A percentile compares a stretch with the other conserved stretches of the same genome.
These are phyloP conservation scores for Hippoglossus hippoglossus DNA, from an alignment of 2,797 vertebrate genomes.

Conservation along the genomic window DNA sequence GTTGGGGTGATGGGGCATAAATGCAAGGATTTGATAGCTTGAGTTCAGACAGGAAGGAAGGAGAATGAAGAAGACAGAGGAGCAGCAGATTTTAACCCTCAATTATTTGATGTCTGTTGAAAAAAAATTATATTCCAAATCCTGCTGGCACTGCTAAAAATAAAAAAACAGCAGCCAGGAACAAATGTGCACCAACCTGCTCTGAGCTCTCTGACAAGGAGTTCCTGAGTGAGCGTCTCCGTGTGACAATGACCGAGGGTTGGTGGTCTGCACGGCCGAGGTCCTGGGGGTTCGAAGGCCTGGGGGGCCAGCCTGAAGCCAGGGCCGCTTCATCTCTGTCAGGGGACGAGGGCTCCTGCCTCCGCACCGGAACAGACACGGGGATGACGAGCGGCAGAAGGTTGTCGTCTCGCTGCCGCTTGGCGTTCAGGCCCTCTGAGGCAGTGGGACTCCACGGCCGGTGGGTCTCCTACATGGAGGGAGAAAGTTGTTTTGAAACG, in stretches of 20 bases:
- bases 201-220: conserved; percentile 84
- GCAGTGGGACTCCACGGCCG: conserved; percentile 81
- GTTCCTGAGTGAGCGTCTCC: conserved; percentile 90
- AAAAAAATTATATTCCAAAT: too few species aligned
- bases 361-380: conserved; percentile 94
- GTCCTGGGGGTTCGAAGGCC: conserved; percentile 76
- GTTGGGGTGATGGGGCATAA: conserved; percentile 23
- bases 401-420: conserved; percentile 88
- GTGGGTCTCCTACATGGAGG: conserved; percentile 71
- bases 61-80: neutral
- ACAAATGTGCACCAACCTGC: conserved; percentile 82
- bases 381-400: conserved; percentile 95
- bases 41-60: conserved; percentile 29
- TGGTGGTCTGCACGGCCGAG: conserved; percentile 85
- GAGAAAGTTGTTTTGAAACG: neutral
- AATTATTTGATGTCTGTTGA: neutral
- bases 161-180: neutral
- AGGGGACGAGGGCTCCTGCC: conserved; percentile 81
- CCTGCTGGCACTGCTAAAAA: neutral
- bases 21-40: conserved; percentile 42
- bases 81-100: rapidly evolving
- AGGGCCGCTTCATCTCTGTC: conserved; percentile 81
- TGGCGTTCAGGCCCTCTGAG: conserved; percentile 78
- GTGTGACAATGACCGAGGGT: conserved; percentile 94
- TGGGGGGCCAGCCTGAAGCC: conserved; percentile 77